Evolutionary conservation across 2,797 vertebrate species (phyloP).

Genomic region (Trichosurus vulpecula): DNA sequence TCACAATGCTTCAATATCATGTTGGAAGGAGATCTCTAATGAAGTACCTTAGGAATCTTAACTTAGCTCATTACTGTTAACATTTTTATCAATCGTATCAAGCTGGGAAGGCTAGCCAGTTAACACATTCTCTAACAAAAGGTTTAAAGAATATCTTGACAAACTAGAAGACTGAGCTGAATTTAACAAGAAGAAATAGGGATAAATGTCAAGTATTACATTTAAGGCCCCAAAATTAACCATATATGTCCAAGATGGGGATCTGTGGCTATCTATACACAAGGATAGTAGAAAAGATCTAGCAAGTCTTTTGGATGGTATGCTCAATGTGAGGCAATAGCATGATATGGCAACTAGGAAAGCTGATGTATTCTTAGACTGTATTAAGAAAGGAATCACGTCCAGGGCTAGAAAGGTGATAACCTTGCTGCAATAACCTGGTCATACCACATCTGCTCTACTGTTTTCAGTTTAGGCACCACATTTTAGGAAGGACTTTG

Average conservation of each 20-base stretch:
- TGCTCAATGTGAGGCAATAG: neutral
- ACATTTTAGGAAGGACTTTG: neutral
- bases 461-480: neutral
- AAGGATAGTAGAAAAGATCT: no score
- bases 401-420: no score
- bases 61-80: neutral
- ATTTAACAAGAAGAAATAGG: neutral
- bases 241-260: neutral
- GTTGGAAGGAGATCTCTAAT: neutral
- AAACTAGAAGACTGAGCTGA: neutral
- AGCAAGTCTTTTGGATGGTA: neutral
- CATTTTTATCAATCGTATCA: neutral
- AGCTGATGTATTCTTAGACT: neutral
- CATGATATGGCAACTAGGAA: neutral
- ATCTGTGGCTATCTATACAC: neutral
- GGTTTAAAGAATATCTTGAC: neutral
- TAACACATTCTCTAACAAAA: neutral
- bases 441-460: neutral
- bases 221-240: neutral
- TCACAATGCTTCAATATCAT: neutral
- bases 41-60: neutral
- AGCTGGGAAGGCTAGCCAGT: neutral
- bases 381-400: neutral
- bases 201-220: neutral
- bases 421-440: neutral